Evolutionary conservation across 2,888 invertebrate genomes (phyloP).

Genomic region (Diachrysia chrysitis): DNA sequence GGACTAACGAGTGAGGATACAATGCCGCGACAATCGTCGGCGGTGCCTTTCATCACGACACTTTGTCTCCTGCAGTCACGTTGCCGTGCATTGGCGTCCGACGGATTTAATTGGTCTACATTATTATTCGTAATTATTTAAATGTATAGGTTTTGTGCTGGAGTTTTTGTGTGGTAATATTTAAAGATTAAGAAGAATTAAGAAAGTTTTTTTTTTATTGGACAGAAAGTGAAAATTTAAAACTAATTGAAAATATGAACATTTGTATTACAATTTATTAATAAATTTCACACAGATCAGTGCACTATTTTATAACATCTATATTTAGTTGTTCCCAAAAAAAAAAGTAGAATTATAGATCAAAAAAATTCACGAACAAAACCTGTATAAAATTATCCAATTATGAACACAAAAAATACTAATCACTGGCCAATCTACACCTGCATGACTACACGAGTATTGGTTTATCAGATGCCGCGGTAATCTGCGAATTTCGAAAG

Average conservation of each 20-base stretch:
- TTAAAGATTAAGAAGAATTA: neutral
- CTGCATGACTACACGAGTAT: conserved; percentile 76
- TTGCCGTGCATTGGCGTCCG: conserved; percentile 57
- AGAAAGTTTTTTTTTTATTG: too few species aligned
- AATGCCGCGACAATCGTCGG: conserved; percentile 87
- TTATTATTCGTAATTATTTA: conserved; percentile 61
- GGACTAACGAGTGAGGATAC: conserved; percentile 88
- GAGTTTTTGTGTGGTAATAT: conserved; percentile 48
- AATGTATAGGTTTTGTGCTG: conserved; percentile 44
- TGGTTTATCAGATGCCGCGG: conserved; percentile 86
- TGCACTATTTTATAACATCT: conserved; percentile 14
- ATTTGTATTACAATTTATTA: too few species aligned
- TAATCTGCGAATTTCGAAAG: conserved; percentile 86
- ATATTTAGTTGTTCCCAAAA: conserved; percentile 16
- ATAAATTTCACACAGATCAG: neutral
- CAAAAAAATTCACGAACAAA: conserved; percentile 36
- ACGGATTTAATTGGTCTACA: conserved; percentile 61
- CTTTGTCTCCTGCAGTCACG: conserved; percentile 80
- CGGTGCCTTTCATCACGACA: conserved; percentile 87
- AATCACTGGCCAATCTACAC: conserved; percentile 67
- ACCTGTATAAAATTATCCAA: conserved; percentile 51
- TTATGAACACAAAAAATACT: conserved; percentile 51
- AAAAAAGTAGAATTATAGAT: conserved; percentile 12
- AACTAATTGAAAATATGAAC: too few species aligned
- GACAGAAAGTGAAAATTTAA: too few species aligned